Evolutionary conservation across 2,888 invertebrate genomes (phyloP).

Genomic region (Andrena chrysosceles): DNA sequence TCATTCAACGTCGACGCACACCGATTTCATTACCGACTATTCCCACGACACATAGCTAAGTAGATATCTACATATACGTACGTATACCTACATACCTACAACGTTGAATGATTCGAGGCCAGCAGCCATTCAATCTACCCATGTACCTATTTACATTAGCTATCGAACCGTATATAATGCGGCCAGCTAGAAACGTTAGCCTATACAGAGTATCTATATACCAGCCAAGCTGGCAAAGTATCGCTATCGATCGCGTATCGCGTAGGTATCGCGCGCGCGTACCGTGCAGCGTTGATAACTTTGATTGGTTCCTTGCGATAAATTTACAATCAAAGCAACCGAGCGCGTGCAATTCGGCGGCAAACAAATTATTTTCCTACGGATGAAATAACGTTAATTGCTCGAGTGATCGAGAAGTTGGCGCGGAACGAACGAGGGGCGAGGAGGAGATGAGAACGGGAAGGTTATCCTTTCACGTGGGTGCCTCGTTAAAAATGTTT

Average conservation of each 20-base stretch:
- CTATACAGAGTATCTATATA: too few relatives aligned
- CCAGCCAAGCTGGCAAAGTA: too few relatives aligned
- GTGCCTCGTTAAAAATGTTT: constrained; percentile 57
- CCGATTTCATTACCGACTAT: constrained; percentile 16
- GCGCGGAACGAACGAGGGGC: background rate
- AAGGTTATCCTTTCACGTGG: constrained; percentile 33
- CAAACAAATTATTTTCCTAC: constrained; percentile 14
- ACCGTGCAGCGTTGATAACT: too few relatives aligned
- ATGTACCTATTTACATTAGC: background rate
- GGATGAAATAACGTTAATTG: constrained; percentile 37
- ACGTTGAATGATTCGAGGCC: constrained; percentile 33
- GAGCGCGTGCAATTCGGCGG: background rate
- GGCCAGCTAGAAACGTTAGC: constrained; percentile 9
- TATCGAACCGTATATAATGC: background rate
- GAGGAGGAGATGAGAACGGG: constrained; percentile 28
- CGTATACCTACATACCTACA: constrained; percentile 4
- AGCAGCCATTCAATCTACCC: constrained; percentile 1
- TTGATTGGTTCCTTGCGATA: too few relatives aligned
- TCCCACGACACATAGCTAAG: constrained; percentile 19
- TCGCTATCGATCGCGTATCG: constrained; percentile 1
- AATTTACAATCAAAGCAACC: too few relatives aligned
- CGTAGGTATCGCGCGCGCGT: too few relatives aligned
- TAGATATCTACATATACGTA: too few relatives aligned
- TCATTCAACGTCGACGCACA: constrained; percentile 6
- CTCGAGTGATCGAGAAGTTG: constrained; percentile 18